A percentile compares a stretch with the other conserved stretches of the same genome.
Evolutionary conservation across 2,888 invertebrate genomes (phyloP).

Genomic region (Cantharis rustica): DNA sequence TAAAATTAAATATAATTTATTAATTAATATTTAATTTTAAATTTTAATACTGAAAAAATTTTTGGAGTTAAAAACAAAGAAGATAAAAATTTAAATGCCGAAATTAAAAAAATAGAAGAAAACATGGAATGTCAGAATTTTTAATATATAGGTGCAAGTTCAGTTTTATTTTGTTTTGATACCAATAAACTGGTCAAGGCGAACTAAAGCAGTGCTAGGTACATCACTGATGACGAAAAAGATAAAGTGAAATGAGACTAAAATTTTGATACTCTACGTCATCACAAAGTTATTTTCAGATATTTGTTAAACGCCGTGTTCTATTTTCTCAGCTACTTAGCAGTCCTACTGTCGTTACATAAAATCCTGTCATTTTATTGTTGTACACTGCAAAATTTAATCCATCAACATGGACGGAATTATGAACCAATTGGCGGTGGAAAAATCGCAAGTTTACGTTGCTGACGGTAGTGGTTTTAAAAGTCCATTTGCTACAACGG

Average conservation of each 20-base stretch:
- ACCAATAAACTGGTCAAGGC: not conserved
- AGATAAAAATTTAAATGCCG: too few species aligned
- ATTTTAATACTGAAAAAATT: too few species aligned
- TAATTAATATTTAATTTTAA: too few species aligned
- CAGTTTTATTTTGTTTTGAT: not conserved
- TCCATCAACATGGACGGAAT: conserved; percentile 63
- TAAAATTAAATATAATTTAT: too few species aligned
- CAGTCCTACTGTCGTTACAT: conserved; percentile 13
- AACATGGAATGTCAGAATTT: not conserved
- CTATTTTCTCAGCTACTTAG: conserved; percentile 24
- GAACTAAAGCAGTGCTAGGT: not conserved
- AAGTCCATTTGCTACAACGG: conserved; percentile 74
- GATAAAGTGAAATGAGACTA: not conserved
- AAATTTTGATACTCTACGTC: conserved; percentile 5
- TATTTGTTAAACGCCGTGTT: conserved; percentile 24
- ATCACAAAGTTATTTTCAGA: conserved; percentile 25
- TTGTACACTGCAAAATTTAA: not conserved
- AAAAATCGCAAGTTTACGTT: conserved; percentile 84
- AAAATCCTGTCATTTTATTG: conserved; percentile 2
- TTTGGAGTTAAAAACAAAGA: not conserved
- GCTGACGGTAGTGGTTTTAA: conserved; percentile 77
- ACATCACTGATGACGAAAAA: conserved; percentile 12
- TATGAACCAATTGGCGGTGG: conserved; percentile 88
- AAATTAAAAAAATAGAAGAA: not conserved
- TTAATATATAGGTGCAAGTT: not conserved